Base-by-base conservation (phyloP, 2,113 vertebrate genomes). In the Xenopus tropicalis region DNA sequence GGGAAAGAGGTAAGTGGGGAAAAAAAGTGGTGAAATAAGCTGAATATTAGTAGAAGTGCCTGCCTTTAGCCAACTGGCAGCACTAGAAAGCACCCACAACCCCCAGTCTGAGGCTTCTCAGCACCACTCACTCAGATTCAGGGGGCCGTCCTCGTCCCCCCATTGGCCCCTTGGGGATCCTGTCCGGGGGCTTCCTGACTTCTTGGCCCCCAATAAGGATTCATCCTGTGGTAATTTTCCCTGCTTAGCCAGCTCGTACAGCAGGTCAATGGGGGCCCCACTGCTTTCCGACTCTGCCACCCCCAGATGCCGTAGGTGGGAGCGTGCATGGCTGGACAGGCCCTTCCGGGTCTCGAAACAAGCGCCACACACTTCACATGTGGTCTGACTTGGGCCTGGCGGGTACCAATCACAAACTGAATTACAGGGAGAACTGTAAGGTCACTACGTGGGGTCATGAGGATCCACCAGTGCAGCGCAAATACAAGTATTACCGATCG, bases 101-200 rank as follows among this genome's bases (percentile, higher is more conserved):
- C 72, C 61, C 10, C 10, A 52, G 59, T 59, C 64, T 17, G 43
- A 44, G 52, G 51, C 64, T 61, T 46, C 54, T 48, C 65, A 42
- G 48, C 81, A 82, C 14, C 71, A 92, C 96, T 95, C 91, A 98
- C 96, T 95, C 79, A 98, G 90, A 85, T 98, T 98, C 72, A 98
- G 91, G 17, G 96, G 96, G 68, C 94, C 94, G 51, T 98, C 95
- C 6, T 92, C 92, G 46, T 97, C 95, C 74, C 91, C 78, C 90
- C 90, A 91, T 72, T 88, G 90, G 1, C 86, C 77, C 69, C 86
- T 89, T 11, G 95, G 59, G 86, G 94, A 73, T 88, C 88, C 91
- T 86, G 94, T 81, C 89, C 89, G 37, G 81, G 95, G 84, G 75
- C 89, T 91, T 62, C 89, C 77, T 9, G 86, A 77, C 24, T 91